Evolutionary conservation across 2,113 vertebrate genomes (phyloP).

Genomic region (Lamprotornis superbus): DNA sequence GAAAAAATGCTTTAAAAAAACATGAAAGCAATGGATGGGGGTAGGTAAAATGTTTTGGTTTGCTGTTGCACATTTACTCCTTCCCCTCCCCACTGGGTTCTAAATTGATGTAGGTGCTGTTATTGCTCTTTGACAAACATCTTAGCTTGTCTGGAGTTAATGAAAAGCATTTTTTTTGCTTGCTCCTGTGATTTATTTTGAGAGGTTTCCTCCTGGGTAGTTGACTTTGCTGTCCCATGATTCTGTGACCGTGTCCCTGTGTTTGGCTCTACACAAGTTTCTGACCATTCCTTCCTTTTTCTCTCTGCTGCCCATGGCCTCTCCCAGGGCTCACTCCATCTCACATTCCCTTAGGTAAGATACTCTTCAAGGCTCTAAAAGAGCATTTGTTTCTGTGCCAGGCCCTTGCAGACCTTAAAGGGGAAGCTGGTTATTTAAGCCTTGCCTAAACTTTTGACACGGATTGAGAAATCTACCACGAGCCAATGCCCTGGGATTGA

Average conservation of each 20-base stretch:
- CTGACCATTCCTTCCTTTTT: conserved; percentile 52
- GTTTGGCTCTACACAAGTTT: background rate
- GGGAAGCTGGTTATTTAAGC: background rate
- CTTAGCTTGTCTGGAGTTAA: background rate
- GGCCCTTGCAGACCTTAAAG: background rate
- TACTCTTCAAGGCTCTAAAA: background rate
- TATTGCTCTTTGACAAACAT: background rate
- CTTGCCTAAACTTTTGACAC: background rate
- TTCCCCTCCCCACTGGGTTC: background rate
- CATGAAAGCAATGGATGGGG: background rate
- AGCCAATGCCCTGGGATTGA: background rate
- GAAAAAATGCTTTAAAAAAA: background rate
- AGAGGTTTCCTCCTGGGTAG: background rate
- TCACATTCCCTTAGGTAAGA: conserved; percentile 98
- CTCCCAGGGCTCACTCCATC: conserved; percentile 91
- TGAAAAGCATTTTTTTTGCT: background rate
- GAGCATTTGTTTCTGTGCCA: background rate
- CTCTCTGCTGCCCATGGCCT: conserved; percentile 72
- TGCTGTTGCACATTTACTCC: background rate
- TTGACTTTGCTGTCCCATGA: background rate
- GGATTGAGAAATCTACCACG: background rate
- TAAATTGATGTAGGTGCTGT: background rate
- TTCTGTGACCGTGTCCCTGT: background rate
- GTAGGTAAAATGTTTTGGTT: background rate
- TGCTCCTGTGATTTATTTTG: background rate